These are phyloP conservation scores for Dascillus cervinus DNA, from an alignment of 2,888 invertebrate species.

Conservation along the genomic window DNA sequence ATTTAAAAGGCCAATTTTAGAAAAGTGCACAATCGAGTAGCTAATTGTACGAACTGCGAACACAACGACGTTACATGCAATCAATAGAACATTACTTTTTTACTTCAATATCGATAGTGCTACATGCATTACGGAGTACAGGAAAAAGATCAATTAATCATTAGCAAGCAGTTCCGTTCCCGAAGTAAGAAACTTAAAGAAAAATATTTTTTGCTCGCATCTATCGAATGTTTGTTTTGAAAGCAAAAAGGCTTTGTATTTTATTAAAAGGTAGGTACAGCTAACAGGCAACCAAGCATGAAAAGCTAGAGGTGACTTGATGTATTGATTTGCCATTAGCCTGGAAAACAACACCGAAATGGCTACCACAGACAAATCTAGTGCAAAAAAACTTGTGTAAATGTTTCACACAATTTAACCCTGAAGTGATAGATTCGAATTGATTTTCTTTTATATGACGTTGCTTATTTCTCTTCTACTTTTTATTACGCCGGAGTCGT, in stretches of 20 bases:
- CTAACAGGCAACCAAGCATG: conserved; percentile 21
- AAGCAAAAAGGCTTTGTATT: conserved; percentile 13
- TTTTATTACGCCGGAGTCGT: too few species aligned
- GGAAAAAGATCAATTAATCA: too few species aligned
- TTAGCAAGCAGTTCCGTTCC: too few species aligned
- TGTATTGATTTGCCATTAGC: conserved; percentile 32
- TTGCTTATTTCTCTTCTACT: background rate
- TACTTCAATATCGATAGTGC: too few species aligned
- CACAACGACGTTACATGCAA: too few species aligned
- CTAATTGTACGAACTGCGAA: too few species aligned
- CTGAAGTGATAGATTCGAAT: conserved; percentile 5
- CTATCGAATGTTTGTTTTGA: conserved; percentile 8
- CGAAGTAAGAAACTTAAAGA: too few species aligned
- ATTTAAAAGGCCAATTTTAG: too few species aligned
- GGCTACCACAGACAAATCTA: conserved; percentile 19
- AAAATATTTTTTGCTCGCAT: conserved; percentile 15
- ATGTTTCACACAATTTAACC: conserved; percentile 12
- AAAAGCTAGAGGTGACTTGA: conserved; percentile 30
- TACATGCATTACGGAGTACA: too few species aligned
- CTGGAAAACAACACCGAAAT: conserved; percentile 25
- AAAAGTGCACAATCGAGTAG: too few species aligned
- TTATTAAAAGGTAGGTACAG: conserved; percentile 17
- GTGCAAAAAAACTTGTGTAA: conserved; percentile 15
- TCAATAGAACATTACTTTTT: too few species aligned
- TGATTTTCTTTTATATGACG: background rate